phyloP scores from a whole-genome alignment of 2,113 vertebrate species.

The Protobothrops flavoviridis region DNA sequence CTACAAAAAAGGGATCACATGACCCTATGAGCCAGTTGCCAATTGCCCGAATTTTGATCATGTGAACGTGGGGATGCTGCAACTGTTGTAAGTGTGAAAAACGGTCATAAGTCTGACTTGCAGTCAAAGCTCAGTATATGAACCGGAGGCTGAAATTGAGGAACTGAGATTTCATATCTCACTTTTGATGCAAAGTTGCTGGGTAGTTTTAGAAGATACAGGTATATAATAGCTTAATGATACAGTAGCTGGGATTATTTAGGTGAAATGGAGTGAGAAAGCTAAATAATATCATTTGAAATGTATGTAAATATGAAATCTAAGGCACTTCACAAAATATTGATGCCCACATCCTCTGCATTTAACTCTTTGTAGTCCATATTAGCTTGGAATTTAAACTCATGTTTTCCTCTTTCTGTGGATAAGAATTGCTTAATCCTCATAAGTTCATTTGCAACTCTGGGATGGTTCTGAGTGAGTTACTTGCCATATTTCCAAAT shows the following conservation, averaged over 20 bases:
- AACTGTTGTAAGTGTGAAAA: background rate
- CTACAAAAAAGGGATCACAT: background rate
- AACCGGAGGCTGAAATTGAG: background rate
- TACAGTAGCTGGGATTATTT: background rate
- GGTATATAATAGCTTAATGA: background rate
- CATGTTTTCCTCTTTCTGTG: background rate
- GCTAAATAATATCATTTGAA: background rate
- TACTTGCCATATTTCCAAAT: background rate
- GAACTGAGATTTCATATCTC: background rate
- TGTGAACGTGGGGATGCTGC: background rate
- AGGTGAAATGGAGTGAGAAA: background rate
- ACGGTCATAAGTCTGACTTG: background rate
- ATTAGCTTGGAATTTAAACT: background rate
- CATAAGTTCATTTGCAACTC: background rate
- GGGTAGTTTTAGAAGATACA: background rate
- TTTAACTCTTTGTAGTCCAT: background rate
- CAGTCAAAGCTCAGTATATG: background rate
- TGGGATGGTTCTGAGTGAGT: background rate
- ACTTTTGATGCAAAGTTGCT: slow-evolving; percentile 5
- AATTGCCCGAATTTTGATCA: background rate
- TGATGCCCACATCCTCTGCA: background rate
- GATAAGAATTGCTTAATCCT: background rate
- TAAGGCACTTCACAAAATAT: background rate
- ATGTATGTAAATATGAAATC: background rate
- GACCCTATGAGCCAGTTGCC: background rate